Conservation (phyloP, 2,888 invertebrate species). For the Pachymerium ferrugineum region DNA sequence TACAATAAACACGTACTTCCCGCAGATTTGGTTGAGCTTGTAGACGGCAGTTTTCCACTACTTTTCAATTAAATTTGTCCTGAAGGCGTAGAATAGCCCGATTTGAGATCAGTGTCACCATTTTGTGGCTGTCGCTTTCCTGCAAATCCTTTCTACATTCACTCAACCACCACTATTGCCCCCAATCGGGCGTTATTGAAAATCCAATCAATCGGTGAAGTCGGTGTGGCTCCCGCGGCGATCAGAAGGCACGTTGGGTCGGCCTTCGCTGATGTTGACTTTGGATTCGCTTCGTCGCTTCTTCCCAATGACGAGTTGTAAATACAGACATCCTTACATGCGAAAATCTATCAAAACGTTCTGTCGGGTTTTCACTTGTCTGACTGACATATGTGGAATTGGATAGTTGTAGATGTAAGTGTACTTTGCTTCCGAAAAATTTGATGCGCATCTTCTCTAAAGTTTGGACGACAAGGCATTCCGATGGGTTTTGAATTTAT, state of each 20-base stretch:
- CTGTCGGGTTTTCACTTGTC: background rate
- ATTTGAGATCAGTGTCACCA: background rate
- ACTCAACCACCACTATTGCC: slow-evolving; percentile 5
- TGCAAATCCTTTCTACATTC: background rate
- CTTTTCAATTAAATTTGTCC: background rate
- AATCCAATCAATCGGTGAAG: slow-evolving; percentile 18
- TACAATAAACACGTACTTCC: no score
- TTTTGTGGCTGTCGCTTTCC: background rate
- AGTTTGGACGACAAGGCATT: no score
- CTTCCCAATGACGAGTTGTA: slow-evolving; percentile 14
- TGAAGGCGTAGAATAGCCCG: background rate
- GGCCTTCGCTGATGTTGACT: background rate
- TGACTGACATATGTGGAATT: background rate
- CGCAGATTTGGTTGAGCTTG: no score
- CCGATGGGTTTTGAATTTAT: no score
- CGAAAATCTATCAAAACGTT: slow-evolving; percentile 7
- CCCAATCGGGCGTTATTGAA: slow-evolving; percentile 13
- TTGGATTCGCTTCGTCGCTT: background rate
- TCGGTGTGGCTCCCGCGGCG: slow-evolving; percentile 6
- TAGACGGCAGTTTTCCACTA: background rate
- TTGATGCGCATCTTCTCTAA: no score
- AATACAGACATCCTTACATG: slow-evolving; percentile 6
- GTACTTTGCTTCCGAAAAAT: background rate
- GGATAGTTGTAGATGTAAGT: background rate
- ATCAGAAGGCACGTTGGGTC: background rate